Evolutionary conservation across 1,140 invertebrate species (phyloP), one percentile per base, ranked within the genome.

Genomic region (Physella acuta): DNA sequence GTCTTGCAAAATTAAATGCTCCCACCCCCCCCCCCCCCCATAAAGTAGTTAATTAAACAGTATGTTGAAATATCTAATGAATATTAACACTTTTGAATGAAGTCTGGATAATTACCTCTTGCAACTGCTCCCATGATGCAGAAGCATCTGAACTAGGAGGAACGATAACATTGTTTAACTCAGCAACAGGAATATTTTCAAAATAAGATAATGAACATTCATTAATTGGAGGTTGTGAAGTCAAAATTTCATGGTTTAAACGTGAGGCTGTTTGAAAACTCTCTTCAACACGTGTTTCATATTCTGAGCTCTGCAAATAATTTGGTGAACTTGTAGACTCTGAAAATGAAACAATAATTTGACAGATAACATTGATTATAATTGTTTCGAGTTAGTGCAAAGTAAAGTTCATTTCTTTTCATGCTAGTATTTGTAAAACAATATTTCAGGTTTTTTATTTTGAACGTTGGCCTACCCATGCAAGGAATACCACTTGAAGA

Each of bases 81-180:
- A 44, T 20, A 20, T 8, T 44, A 20, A 11, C 20, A 44, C 39
- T 44, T 8, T 44, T 44, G 20, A 11, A 11, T 44, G 39, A 11
- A 44, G 8, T 11, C 20, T 44, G 20, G 8, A 44, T 28, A 36
- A 11, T 2, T 44, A 61, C 59, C 24, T 61, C 59, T 24, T 61
- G 59, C 26, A 61, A 20, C 24, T 61, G 33, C n/a, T 61, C 59
- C 59, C 59, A 61, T 36, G 59, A 61, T 24, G 59, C 59, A 2
- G 59, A 37, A 37, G 59, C 59, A 17, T 61, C 26, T 8, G 59
- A 61, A 28, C 26, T 61, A 1, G 36, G 59, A 37, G 59, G 59
- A 16, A 61, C 59, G 3, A 61, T 36, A 44, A 34, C 30, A 33
- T 34, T 17, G 24, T 34, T 58, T 24, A 33, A n/a, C 26, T 58